Evolutionary conservation across 1,140 invertebrate species (phyloP).

Genomic region (Drosophila nigrodunni): DNA sequence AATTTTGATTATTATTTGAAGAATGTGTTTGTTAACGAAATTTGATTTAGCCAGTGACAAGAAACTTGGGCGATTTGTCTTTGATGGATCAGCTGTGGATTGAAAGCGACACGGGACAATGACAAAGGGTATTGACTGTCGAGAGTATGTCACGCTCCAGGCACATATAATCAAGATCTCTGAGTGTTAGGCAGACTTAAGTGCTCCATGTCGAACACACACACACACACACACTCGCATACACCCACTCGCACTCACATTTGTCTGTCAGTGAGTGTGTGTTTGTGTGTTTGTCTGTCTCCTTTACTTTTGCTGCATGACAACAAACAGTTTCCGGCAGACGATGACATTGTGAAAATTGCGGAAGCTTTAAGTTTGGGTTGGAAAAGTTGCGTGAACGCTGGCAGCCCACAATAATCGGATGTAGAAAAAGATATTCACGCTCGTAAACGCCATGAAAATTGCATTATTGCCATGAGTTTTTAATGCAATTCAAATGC

Average conservation of each 20-base stretch:
- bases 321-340: slow-evolving; percentile 51
- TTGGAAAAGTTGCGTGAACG: neutral
- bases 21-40: neutral
- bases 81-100: slow-evolving; percentile 20
- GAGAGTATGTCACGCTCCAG: slow-evolving; percentile 46
- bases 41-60: neutral
- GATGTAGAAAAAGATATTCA: slow-evolving; percentile 7
- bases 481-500: slow-evolving; percentile 69
- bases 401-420: slow-evolving; percentile 21
- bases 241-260: slow-evolving; percentile 19
- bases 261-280: neutral
- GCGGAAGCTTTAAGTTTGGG: slow-evolving; percentile 17
- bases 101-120: slow-evolving; percentile 5
- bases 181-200: slow-evolving; percentile 55
- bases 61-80: slow-evolving; percentile 1
- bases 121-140: slow-evolving; percentile 14
- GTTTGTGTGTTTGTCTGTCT: slow-evolving; percentile 4
- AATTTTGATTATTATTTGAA: slow-evolving; percentile 5
- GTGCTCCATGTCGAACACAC: slow-evolving; percentile 40
- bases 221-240: slow-evolving; percentile 10
- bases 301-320: slow-evolving; percentile 43
- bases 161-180: slow-evolving; percentile 69
- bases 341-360: slow-evolving; percentile 20
- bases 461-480: slow-evolving; percentile 57
- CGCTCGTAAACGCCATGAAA: slow-evolving; percentile 55